Percentiles rank a stretch among this genome's conserved stretches.
Conservation (phyloP, 2,888 invertebrate genomes). For the Pachliopta kotzebuea region DNA sequence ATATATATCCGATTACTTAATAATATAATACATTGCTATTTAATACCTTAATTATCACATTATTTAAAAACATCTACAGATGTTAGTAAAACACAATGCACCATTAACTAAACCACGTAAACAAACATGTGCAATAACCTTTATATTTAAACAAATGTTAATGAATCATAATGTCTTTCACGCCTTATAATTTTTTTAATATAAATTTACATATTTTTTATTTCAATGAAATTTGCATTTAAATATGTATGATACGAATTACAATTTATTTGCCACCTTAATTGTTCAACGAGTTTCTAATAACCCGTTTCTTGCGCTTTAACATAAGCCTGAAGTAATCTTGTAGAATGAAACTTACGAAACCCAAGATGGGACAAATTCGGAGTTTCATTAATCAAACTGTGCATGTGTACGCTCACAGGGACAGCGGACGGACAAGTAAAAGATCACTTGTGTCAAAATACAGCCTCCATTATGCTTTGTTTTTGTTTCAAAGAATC, state of each 20-base stretch:
- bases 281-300: constrained; percentile 24
- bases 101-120: constrained; percentile 7
- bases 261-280: constrained; percentile 12
- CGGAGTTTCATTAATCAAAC: constrained; percentile 58
- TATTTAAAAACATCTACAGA: background rate
- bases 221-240: constrained; percentile 10
- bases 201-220: constrained; percentile 6
- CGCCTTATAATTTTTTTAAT: constrained; percentile 14
- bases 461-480: constrained; percentile 61
- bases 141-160: constrained; percentile 11
- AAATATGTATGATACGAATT: constrained; percentile 7
- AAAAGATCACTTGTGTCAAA: constrained; percentile 64
- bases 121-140: constrained; percentile 2
- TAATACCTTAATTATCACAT: too few species aligned
- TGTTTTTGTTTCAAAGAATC: constrained; percentile 63
- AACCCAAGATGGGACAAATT: constrained; percentile 16
- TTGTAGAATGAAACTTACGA: constrained; percentile 14
- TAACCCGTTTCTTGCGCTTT: constrained; percentile 19
- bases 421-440: constrained; percentile 54
- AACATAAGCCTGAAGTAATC: background rate
- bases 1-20: too few species aligned
- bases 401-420: constrained; percentile 39
- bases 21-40: too few species aligned
- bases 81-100: constrained; percentile 7
- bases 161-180: constrained; percentile 1